Percentiles rank a stretch among this genome's conserved stretches.
Evolutionary conservation across 2,113 vertebrate genomes (phyloP).

Genomic region (Xyrauchen texanus): DNA sequence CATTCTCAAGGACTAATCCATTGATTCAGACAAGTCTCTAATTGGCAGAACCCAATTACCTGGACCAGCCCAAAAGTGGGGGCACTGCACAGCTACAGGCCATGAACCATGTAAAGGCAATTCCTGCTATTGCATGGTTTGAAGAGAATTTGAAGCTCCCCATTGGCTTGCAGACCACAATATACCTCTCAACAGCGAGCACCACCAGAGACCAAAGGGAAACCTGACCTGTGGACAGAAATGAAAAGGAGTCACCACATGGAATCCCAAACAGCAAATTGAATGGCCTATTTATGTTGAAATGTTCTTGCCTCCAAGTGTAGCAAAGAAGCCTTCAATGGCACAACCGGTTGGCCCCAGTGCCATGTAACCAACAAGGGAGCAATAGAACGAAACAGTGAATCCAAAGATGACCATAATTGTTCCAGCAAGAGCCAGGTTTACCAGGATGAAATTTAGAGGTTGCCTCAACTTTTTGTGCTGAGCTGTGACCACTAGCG

Average conservation of each 20-base stretch:
- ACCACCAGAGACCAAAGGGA: conserved; percentile 75
- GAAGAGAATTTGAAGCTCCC: conserved; percentile 73
- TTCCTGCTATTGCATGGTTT: conserved; percentile 67
- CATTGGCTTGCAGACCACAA: conserved; percentile 76
- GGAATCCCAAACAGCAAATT: not conserved
- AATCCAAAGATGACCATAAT: conserved; percentile 74
- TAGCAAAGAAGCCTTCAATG: conserved; percentile 75
- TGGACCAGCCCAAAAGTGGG: conserved; percentile 75
- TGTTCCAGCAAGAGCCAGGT: conserved; percentile 71
- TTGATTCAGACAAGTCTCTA: not conserved
- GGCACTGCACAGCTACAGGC: conserved; percentile 67
- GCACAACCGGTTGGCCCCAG: conserved; percentile 65
- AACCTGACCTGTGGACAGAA: conserved; percentile 62
- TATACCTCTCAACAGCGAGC: conserved; percentile 73
- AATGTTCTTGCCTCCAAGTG: conserved; percentile 70
- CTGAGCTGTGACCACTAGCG: conserved; percentile 74
- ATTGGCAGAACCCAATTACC: conserved; percentile 52
- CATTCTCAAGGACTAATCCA: no score
- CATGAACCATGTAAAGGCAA: conserved; percentile 74
- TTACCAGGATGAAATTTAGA: conserved; percentile 77
- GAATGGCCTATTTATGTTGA: no score
- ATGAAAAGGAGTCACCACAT: not conserved
- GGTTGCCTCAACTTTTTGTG: conserved; percentile 83
- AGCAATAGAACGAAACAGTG: conserved; percentile 70
- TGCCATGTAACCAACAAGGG: conserved; percentile 63